Evolutionary conservation across 2,113 vertebrate genomes (phyloP).

Genomic region (Sylvietta virens): DNA sequence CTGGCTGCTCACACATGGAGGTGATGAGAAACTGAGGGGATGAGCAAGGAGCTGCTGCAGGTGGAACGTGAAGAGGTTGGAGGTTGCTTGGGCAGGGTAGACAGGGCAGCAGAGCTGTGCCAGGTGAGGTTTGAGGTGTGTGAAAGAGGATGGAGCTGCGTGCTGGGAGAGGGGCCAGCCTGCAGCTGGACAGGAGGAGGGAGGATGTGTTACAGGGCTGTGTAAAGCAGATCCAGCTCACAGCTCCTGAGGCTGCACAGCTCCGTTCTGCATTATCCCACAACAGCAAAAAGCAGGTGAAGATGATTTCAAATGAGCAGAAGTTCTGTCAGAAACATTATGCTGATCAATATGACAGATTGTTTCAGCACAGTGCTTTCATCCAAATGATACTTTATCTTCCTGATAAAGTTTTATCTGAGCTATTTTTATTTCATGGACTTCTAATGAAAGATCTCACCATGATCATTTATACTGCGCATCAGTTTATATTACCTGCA

Average conservation of each 20-base stretch:
- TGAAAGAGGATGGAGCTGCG: not conserved
- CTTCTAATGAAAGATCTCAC: not conserved
- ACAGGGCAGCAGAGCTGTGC: not conserved
- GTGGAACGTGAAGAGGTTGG: accelerated
- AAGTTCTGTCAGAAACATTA: not conserved
- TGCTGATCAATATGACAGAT: not conserved
- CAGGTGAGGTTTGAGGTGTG: not conserved
- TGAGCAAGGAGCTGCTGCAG: not conserved
- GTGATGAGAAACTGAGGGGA: not conserved
- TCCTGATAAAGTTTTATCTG: not conserved
- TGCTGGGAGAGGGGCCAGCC: not conserved
- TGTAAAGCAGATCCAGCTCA: not conserved
- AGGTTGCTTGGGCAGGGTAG: not conserved
- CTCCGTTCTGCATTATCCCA: not conserved
- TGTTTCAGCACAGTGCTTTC: not conserved
- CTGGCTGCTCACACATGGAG: not conserved
- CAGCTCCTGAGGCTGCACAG: not conserved
- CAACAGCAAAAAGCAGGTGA: not conserved
- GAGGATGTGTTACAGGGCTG: not conserved
- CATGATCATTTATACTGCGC: not conserved
- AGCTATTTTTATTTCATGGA: not conserved
- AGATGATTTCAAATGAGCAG: not conserved
- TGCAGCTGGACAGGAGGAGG: not conserved
- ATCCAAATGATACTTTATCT: not conserved
- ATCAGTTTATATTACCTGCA: not conserved